Evolutionary conservation across 2,113 vertebrate genomes (phyloP).

Genomic region (Cryptomyrus ogoouensis): DNA sequence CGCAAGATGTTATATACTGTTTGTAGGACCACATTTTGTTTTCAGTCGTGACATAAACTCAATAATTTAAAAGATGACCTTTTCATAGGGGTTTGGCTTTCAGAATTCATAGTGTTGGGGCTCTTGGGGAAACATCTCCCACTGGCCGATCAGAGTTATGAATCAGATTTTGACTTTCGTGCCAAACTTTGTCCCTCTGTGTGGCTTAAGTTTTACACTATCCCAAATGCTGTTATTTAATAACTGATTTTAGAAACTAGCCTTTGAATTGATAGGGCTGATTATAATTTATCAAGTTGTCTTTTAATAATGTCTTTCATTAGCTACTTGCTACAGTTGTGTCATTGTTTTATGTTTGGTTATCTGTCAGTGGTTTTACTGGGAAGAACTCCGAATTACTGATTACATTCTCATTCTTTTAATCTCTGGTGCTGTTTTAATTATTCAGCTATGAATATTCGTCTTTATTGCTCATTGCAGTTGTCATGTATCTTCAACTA

Average conservation of each 20-base stretch:
- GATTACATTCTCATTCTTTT: background rate
- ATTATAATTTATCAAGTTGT: background rate
- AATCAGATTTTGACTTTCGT: background rate
- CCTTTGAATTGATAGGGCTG: background rate
- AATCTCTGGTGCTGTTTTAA: background rate
- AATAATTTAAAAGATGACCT: conserved; percentile 4
- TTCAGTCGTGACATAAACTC: background rate
- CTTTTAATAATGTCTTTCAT: background rate
- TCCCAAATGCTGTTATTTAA: background rate
- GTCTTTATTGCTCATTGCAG: background rate
- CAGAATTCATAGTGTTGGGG: background rate
- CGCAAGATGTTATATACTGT: background rate
- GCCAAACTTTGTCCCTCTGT: background rate
- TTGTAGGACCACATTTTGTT: background rate
- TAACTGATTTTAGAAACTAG: background rate
- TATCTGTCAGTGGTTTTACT: background rate
- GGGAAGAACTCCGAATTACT: background rate
- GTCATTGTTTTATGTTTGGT: background rate
- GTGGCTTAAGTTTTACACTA: background rate
- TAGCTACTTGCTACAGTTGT: background rate
- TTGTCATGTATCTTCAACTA: background rate
- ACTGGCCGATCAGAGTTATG: background rate
- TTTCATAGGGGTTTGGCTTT: conserved; percentile 2
- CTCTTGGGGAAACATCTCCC: background rate
- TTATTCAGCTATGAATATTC: background rate